These are phyloP conservation scores for Scelioninae gen. 2 DNA, from an alignment of 2,888 invertebrate species.

Conservation along the genomic window DNA sequence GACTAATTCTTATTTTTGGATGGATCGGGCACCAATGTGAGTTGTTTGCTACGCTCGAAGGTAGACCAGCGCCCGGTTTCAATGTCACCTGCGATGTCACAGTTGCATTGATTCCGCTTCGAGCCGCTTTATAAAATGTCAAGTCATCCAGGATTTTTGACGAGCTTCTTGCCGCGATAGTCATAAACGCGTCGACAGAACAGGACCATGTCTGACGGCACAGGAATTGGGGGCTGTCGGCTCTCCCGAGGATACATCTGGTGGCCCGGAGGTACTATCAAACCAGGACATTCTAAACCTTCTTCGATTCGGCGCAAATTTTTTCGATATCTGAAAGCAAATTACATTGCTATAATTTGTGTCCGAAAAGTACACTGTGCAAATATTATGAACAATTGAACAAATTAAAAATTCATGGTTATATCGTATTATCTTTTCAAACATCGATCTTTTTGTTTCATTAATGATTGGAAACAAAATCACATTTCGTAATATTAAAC, in stretches of 20 bases:
- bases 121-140: slow-evolving; percentile 68
- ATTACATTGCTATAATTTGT: too few relatives aligned
- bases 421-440: too few relatives aligned
- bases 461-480: too few relatives aligned
- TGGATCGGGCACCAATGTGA: slow-evolving; percentile 52
- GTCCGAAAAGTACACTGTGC: too few relatives aligned
- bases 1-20: slow-evolving; percentile 55
- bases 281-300: slow-evolving; percentile 82
- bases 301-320: slow-evolving; percentile 87
- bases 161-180: slow-evolving; percentile 86
- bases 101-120: slow-evolving; percentile 67
- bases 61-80: slow-evolving; percentile 70
- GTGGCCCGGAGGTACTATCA: slow-evolving; percentile 85
- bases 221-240: slow-evolving; percentile 81
- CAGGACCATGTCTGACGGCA: slow-evolving; percentile 89
- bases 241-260: slow-evolving; percentile 77
- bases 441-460: too few relatives aligned
- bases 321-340: slow-evolving; percentile 89
- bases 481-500: too few relatives aligned
- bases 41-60: slow-evolving; percentile 58
- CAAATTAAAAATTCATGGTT: neutral
- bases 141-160: slow-evolving; percentile 75
- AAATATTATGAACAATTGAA: neutral
- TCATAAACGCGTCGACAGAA: slow-evolving; percentile 97
- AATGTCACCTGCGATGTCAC: slow-evolving; percentile 65